These are phyloP conservation scores for Zeus faber DNA, from an alignment of 2,113 vertebrate species.

Conservation along the genomic window DNA sequence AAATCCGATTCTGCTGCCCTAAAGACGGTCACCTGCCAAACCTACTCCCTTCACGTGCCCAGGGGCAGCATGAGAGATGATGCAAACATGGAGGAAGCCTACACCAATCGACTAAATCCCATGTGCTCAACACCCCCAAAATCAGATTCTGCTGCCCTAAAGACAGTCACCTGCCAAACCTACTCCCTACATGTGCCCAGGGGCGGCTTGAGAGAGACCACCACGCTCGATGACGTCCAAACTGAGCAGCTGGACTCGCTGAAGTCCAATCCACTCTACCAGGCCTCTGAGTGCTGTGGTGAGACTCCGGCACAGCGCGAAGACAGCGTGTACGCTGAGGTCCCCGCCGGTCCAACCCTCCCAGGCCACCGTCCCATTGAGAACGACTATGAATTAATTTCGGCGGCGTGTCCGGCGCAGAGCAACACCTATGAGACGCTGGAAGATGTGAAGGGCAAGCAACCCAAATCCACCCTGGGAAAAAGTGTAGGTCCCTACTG, in stretches of 20 bases:
- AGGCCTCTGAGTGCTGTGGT: not conserved
- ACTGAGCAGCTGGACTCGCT: constrained; percentile 2
- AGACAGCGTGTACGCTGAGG: constrained; percentile 49
- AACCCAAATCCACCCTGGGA: constrained; percentile 36
- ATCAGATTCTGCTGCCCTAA: constrained; percentile 12
- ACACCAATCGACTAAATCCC: constrained; percentile 14
- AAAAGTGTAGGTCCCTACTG: constrained; percentile 53
- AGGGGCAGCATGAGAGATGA: constrained; percentile 13
- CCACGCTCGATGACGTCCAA: not conserved
- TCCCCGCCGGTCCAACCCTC: constrained; percentile 24
- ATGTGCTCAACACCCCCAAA: not conserved
- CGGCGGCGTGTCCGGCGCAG: constrained; percentile 6
- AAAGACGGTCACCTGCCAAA: constrained; percentile 42
- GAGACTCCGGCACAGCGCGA: not conserved
- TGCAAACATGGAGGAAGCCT: constrained; percentile 11
- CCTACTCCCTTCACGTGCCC: constrained; percentile 44
- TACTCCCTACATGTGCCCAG: constrained; percentile 44
- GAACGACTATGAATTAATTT: constrained; percentile 64
- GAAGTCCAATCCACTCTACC: constrained; percentile 47
- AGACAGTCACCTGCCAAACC: constrained; percentile 40
- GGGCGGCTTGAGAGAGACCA: constrained; percentile 22
- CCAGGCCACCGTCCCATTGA: constrained; percentile 12
- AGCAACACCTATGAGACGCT: constrained; percentile 60
- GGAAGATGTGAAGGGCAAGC: constrained; percentile 58
- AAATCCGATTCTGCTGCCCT: constrained; percentile 4